These are phyloP conservation scores for Ganaspis sp. DNA, from an alignment of 1,140 invertebrate species.

Conservation along the genomic window DNA sequence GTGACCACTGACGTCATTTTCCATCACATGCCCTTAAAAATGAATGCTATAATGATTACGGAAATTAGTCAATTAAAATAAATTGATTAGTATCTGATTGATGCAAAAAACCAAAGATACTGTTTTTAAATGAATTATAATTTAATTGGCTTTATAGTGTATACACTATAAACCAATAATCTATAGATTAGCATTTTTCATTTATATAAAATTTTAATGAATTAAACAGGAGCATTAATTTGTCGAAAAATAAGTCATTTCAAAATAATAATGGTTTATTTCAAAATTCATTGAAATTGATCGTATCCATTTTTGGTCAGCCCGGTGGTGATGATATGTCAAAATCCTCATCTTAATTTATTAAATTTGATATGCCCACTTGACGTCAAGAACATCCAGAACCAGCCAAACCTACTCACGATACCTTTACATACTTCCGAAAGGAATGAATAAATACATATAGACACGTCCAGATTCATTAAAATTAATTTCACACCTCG, in stretches of 20 bases:
- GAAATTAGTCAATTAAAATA: no score
- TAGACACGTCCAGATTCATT: neutral
- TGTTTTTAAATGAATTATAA: no score
- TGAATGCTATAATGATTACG: no score
- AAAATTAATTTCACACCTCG: neutral
- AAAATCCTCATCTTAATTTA: neutral
- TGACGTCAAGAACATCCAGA: slow-evolving; percentile 1
- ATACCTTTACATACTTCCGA: neutral
- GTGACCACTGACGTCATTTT: no score
- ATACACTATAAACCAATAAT: no score
- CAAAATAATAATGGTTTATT: neutral
- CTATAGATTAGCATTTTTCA: no score
- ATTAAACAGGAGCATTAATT: no score
- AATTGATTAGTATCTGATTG: no score
- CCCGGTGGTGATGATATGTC: neutral
- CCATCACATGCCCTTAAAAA: no score
- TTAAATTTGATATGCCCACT: slow-evolving; percentile 9
- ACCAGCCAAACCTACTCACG: neutral
- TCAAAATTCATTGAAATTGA: neutral
- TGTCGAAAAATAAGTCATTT: neutral
- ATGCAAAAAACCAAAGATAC: no score
- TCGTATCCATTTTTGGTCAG: neutral
- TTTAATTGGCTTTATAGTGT: no score
- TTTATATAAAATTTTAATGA: no score
- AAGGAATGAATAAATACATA: neutral